Evolutionary conservation across 2,797 vertebrate species (phyloP).

Genomic region (Falco columbarius): DNA sequence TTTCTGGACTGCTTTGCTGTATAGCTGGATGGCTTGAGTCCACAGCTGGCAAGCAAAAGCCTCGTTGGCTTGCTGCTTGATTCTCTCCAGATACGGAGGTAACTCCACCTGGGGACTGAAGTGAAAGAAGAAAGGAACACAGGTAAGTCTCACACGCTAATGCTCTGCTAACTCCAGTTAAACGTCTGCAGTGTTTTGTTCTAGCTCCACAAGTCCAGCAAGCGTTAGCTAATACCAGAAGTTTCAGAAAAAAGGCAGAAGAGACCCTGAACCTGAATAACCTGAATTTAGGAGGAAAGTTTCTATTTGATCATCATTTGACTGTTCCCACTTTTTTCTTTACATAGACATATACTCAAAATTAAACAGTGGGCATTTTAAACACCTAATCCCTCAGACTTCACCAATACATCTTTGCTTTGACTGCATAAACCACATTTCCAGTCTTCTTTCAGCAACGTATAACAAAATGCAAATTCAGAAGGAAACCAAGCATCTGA

Average conservation of each 20-base stretch:
- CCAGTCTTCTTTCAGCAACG: not conserved
- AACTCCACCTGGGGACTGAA: slow-evolving; percentile 85
- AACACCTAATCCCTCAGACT: not conserved
- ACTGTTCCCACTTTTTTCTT: not conserved
- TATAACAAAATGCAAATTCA: not conserved
- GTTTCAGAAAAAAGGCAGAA: not conserved
- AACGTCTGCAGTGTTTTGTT: not conserved
- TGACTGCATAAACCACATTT: not conserved
- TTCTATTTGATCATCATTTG: not conserved
- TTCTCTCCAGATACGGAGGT: slow-evolving; percentile 90
- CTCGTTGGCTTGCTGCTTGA: slow-evolving; percentile 97
- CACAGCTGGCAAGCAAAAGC: slow-evolving; percentile 97
- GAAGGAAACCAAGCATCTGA: not conserved
- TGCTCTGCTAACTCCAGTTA: not conserved
- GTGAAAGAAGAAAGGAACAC: not conserved
- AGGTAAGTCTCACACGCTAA: not conserved
- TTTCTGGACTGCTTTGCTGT: slow-evolving; percentile 92
- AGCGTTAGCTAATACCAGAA: not conserved
- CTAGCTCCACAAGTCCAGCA: not conserved
- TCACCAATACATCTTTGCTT: not conserved
- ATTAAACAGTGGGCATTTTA: not conserved
- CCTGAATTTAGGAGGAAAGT: not conserved
- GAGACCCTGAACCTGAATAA: not conserved
- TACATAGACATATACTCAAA: not conserved
- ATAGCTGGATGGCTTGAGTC: slow-evolving; percentile 98